Evolutionary conservation across 2,113 vertebrate genomes (phyloP).

Genomic region (Pyrgilauda ruficollis): DNA sequence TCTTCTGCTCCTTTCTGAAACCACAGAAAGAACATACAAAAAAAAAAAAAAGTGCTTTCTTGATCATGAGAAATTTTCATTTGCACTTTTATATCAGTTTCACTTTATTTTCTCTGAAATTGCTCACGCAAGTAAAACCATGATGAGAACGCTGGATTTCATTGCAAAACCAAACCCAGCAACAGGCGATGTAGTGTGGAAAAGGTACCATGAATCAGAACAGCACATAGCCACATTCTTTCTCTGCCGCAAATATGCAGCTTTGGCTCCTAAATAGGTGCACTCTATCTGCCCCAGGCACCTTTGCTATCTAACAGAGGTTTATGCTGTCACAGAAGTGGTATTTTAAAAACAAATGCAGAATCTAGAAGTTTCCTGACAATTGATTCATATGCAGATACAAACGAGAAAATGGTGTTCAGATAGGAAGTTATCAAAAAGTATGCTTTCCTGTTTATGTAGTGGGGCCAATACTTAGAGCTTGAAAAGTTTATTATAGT

Average conservation of each 20-base stretch:
- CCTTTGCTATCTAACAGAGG: background rate
- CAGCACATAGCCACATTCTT: background rate
- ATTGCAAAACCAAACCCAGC: background rate
- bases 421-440: slow-evolving; percentile 55
- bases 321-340: background rate
- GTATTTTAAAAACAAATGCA: background rate
- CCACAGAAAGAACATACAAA: background rate
- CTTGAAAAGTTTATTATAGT: background rate
- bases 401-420: slow-evolving; percentile 8
- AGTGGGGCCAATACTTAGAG: background rate
- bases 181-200: background rate
- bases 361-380: slow-evolving; percentile 29
- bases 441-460: slow-evolving; percentile 70
- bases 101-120: background rate
- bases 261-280: background rate
- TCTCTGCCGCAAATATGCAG: background rate
- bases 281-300: background rate
- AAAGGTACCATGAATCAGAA: background rate
- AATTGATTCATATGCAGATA: background rate
- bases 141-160: background rate
- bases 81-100: background rate
- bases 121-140: background rate
- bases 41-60: background rate
- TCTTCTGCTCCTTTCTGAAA: background rate
- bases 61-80: background rate